Percentiles rank a stretch among this genome's conserved stretches.
These are phyloP conservation scores for Pristionchus maxplancki DNA, from an alignment of 2,888 invertebrate species.

Conservation along the genomic window DNA sequence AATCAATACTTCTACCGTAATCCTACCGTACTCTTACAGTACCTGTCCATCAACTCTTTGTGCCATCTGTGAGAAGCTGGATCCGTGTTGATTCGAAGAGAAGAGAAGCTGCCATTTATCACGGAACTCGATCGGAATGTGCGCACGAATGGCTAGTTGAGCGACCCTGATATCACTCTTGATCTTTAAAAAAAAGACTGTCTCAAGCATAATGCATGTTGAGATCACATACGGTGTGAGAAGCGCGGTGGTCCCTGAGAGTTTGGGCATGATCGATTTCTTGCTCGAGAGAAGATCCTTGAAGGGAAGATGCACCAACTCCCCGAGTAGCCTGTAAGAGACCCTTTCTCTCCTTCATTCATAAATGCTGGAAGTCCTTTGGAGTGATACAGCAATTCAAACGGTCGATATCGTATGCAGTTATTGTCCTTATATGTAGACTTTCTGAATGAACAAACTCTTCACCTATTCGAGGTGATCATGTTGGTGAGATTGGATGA, in stretches of 20 bases:
- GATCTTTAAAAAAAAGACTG: too few relatives aligned
- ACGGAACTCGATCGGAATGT: constrained; percentile 62
- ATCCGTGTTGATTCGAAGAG: constrained; percentile 59
- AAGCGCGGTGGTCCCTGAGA: not conserved
- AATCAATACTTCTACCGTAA: not conserved
- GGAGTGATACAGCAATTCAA: too few relatives aligned
- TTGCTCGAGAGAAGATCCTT: constrained; percentile 40
- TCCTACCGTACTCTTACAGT: not conserved
- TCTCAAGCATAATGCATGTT: too few relatives aligned
- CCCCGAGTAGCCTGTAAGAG: not conserved
- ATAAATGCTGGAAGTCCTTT: too few relatives aligned
- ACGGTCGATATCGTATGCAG: too few relatives aligned
- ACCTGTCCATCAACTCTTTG: constrained; percentile 50
- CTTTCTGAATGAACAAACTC: too few relatives aligned
- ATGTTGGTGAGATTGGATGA: not conserved
- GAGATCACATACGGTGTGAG: not conserved
- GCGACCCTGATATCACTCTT: not conserved
- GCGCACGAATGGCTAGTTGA: constrained; percentile 40
- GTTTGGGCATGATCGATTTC: constrained; percentile 16
- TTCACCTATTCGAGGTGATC: constrained; percentile 38
- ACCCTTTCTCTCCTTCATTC: too few relatives aligned
- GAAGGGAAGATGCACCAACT: constrained; percentile 41
- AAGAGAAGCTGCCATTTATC: constrained; percentile 66
- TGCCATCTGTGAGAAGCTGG: constrained; percentile 66
- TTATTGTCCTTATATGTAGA: too few relatives aligned